Conservation (phyloP, 2,888 invertebrate genomes). For the Drosophila merina region DNA sequence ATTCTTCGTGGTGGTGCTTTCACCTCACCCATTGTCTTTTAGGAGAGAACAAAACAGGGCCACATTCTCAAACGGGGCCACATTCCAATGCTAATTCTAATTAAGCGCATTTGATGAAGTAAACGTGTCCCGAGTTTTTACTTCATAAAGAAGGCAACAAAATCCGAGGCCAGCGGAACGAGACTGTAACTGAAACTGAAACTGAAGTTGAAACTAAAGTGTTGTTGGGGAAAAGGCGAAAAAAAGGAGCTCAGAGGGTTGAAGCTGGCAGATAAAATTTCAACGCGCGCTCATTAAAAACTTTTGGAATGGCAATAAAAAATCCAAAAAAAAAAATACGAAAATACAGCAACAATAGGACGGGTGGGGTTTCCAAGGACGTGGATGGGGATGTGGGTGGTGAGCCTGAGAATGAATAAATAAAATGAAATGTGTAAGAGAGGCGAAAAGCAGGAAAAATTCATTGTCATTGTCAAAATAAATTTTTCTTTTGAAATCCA, state of each 20-base stretch:
- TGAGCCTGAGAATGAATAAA: conserved; percentile 49
- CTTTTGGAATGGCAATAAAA: conserved; percentile 60
- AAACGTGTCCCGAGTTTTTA: conserved; percentile 60
- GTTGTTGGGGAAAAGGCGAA: conserved; percentile 4
- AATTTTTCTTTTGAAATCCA: conserved; percentile 70
- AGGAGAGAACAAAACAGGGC: not conserved
- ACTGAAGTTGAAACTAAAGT: conserved; percentile 1
- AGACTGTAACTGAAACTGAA: conserved; percentile 24
- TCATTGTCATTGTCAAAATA: conserved; percentile 72
- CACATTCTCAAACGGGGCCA: conserved; percentile 27
- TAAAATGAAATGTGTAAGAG: conserved; percentile 58
- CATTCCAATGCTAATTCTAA: conserved; percentile 68
- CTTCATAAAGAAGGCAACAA: conserved; percentile 54
- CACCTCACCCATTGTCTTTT: not conserved
- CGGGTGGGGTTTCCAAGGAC: not conserved
- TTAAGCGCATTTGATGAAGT: conserved; percentile 70
- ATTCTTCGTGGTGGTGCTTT: not conserved
- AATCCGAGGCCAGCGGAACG: conserved; percentile 9
- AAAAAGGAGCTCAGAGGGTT: conserved; percentile 30
- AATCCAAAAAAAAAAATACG: conserved; percentile 41
- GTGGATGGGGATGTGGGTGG: conserved; percentile 4
- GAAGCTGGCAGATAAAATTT: conserved; percentile 56
- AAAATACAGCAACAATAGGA: conserved; percentile 13
- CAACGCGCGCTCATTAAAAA: conserved; percentile 67
- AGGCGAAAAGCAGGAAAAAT: conserved; percentile 47